Evolutionary conservation across 2,113 vertebrate genomes (phyloP).

Genomic region (Chaenogobius annularis): DNA sequence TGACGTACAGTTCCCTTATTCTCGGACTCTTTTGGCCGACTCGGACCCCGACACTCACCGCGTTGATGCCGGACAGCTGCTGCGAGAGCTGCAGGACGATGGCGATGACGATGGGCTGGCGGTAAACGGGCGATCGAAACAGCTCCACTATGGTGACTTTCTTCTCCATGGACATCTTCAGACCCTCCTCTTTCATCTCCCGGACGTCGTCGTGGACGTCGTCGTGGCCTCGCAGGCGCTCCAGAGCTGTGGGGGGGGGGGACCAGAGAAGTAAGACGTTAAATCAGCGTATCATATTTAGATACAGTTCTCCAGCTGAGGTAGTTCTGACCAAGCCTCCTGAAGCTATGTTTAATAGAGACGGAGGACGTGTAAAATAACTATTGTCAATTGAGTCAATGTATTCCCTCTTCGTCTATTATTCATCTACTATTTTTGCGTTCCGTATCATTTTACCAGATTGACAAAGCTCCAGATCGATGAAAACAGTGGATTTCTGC

Average conservation of each 20-base stretch:
- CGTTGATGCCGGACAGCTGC: conserved; percentile 96
- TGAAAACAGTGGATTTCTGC: too few species aligned
- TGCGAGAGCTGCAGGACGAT: conserved; percentile 95
- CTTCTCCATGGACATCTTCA: conserved; percentile 87
- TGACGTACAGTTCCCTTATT: too few species aligned
- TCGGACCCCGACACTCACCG: conserved; percentile 78
- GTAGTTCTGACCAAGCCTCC: background rate
- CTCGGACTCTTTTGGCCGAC: too few species aligned
- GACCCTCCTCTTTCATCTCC: conserved; percentile 93
- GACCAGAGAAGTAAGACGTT: background rate
- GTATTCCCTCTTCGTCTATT: too few species aligned
- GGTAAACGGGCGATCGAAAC: conserved; percentile 84
- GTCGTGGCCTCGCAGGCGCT: conserved; percentile 80
- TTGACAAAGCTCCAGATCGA: too few species aligned
- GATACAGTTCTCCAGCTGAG: background rate
- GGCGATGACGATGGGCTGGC: conserved; percentile 89
- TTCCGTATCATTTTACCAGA: too few species aligned
- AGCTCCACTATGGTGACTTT: conserved; percentile 86
- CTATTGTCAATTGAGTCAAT: too few species aligned
- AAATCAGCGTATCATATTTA: too few species aligned
- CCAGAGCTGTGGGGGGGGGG: conserved; percentile 80
- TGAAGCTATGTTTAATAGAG: too few species aligned
- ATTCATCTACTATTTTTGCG: too few species aligned
- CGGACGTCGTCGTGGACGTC: conserved; percentile 85
- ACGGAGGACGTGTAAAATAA: too few species aligned